Evolutionary conservation across 2,113 vertebrate species (phyloP), one percentile per base, ranked within the genome.

Genomic region (Dasyurus viverrinus): DNA sequence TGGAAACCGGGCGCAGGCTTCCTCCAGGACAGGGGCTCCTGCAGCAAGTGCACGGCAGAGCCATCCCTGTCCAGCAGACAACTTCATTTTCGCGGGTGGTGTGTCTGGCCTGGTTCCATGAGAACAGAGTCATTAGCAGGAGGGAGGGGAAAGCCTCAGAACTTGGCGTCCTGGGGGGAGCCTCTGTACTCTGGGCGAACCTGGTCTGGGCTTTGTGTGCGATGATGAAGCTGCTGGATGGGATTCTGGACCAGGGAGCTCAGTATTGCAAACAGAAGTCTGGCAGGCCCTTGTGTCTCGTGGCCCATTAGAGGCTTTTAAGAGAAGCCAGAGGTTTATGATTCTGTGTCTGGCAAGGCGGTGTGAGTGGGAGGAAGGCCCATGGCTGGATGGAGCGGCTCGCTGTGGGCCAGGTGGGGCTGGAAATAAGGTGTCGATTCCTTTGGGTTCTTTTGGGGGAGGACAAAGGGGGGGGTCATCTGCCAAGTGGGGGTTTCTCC

Each of bases 31-130:
- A 16, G 30, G 10, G 12, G 25, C 12, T 26, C 55, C 52, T 3
- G 25, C 8, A 2, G n/a, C 16, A 46, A 12, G 25, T 14, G n/a
- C 0, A 0, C 0, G 23, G 54, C 53, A 46, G 53, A 2, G 2
- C 27, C 46, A 8, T 42, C 53, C 52, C 91, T 30, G 46, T 30
- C 50, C 50, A 27, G 24, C 68, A 90, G 50, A 25, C 42, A 47
- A 53, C 57, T n/a, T 22, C 47, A 90, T 90, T 90, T 90, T 52
- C 8, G 0, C 26, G 89, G 89, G 48, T 26, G 42, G 89, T 48
- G 25, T 42, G 68, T 10, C n/a, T 55, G 91, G 46, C 26, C 48
- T 36, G 89, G 93, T 68, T 89, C 54, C 2, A 0, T 90, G 89
- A 91, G 93, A 54, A 25, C 23, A 27, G 42, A 93, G 24, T 27